These are phyloP conservation scores for Chondrilla cf. caribensis DNA, from an alignment of 37 sponge, comb jelly and placozoan genomes.

Conservation along the genomic window DNA sequence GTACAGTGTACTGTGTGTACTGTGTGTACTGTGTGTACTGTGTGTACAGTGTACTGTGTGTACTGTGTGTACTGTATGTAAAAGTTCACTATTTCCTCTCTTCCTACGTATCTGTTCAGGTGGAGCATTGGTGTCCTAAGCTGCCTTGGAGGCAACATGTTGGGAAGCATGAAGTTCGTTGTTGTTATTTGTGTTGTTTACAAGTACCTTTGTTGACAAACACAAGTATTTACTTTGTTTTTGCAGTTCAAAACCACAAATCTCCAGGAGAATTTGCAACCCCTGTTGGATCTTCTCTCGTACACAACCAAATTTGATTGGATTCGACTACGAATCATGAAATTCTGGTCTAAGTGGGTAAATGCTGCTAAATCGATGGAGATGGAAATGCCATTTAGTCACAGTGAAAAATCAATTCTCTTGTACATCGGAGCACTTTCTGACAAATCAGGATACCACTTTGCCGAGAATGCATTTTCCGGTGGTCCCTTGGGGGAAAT, in stretches of 20 bases:
- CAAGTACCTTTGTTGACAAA: no score
- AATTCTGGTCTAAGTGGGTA: slow-evolving; percentile 34
- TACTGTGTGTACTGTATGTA: no score
- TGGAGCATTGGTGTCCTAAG: slow-evolving; percentile 27
- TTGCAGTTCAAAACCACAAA: no score
- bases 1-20: no score
- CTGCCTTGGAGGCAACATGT: slow-evolving; percentile 5
- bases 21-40: no score
- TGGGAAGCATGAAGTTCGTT: background rate
- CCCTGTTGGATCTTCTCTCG: slow-evolving; percentile 16
- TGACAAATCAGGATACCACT: slow-evolving; percentile 41
- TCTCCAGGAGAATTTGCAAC: slow-evolving; percentile 2
- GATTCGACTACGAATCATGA: slow-evolving; percentile 29
- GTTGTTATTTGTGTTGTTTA: no score
- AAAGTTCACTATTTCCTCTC: no score
- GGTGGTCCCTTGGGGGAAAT: slow-evolving; percentile 84
- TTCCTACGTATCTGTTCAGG: background rate
- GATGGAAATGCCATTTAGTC: slow-evolving; percentile 9
- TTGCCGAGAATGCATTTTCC: slow-evolving; percentile 67
- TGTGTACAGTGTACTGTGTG: no score
- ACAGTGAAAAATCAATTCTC: background rate
- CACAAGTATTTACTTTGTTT: no score
- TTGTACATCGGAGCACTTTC: slow-evolving; percentile 18
- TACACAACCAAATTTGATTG: slow-evolving; percentile 48
- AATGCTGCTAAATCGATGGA: background rate